These are phyloP conservation scores for Eudorcas thomsonii DNA, from an alignment of 2,113 vertebrate genomes.

Conservation along the genomic window DNA sequence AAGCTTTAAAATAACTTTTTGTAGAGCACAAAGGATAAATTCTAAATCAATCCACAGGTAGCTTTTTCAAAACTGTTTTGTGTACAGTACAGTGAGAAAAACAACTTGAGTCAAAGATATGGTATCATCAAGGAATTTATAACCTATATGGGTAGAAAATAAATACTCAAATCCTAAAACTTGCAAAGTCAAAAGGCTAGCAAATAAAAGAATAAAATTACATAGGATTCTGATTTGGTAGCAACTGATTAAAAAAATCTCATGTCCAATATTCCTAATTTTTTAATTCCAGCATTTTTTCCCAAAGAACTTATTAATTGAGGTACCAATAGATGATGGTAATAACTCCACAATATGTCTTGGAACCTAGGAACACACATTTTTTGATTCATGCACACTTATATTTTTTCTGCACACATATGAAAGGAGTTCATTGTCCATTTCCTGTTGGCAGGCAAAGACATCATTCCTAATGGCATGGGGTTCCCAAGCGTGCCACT, in stretches of 20 bases:
- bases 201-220: neutral
- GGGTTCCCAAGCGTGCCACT: neutral
- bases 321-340: neutral
- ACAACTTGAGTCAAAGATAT: neutral
- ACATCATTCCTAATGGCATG: neutral
- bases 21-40: neutral
- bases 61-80: neutral
- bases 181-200: neutral
- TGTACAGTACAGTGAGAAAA: neutral
- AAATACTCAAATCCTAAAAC: neutral
- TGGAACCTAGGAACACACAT: neutral
- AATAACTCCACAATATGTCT: neutral
- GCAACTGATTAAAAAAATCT: neutral
- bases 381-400: neutral
- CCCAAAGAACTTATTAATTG: neutral
- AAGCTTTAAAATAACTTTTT: neutral
- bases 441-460: constrained; percentile 9
- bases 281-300: neutral
- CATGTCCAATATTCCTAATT: neutral
- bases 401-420: neutral
- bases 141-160: neutral
- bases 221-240: neutral
- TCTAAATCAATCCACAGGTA: neutral
- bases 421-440: constrained; percentile 47
- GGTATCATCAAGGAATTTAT: neutral